Conservation (phyloP, 2,888 invertebrate species). For the Hypomecis punctinalis region DNA sequence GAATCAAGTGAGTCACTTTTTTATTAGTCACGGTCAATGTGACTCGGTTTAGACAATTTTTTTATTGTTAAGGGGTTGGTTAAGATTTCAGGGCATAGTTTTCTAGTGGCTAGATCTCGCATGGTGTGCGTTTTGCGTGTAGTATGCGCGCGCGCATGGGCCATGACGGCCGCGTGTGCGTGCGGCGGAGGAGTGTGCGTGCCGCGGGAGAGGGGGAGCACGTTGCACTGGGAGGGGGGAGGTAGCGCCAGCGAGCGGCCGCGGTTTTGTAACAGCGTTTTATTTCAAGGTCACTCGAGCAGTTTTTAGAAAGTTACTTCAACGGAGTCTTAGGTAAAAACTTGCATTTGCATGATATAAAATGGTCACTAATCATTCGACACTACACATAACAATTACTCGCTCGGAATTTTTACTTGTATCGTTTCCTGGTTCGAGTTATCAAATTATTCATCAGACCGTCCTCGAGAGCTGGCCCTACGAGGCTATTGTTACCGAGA, state of each 20-base stretch:
- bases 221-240: conserved; percentile 58
- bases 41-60: conserved; percentile 41
- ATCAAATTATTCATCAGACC: conserved; percentile 44
- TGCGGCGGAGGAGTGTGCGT: conserved; percentile 69
- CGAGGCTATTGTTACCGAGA: conserved; percentile 50
- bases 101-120: conserved; percentile 55
- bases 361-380: conserved; percentile 23
- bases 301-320: conserved; percentile 85
- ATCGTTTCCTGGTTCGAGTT: conserved; percentile 47
- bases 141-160: conserved; percentile 52
- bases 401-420: conserved; percentile 34
- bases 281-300: conserved; percentile 84
- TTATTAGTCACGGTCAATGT: conserved; percentile 47
- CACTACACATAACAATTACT: conserved; percentile 15
- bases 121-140: conserved; percentile 45
- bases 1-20: conserved; percentile 50
- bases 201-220: conserved; percentile 64
- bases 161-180: conserved; percentile 46
- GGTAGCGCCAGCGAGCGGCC: conserved; percentile 76
- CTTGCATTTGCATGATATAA: conserved; percentile 46
- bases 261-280: conserved; percentile 84
- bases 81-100: conserved; percentile 76
- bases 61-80: conserved; percentile 58
- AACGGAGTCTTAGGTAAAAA: conserved; percentile 72
- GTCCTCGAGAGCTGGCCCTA: conserved; percentile 44